Evolutionary conservation across 2,888 invertebrate genomes (phyloP).

Genomic region (Holacanthella duospinosa): DNA sequence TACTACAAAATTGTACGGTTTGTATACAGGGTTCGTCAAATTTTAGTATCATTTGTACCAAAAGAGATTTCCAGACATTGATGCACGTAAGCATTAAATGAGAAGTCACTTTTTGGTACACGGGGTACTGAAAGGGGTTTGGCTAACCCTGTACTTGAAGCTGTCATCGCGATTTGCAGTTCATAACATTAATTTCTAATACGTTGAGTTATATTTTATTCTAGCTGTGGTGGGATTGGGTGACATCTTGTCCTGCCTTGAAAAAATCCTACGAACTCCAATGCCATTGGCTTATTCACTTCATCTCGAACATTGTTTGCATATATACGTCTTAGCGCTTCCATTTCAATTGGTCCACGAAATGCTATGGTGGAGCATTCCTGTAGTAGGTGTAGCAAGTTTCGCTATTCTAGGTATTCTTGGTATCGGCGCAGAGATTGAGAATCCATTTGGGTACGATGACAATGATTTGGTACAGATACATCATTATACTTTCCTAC

Average conservation of each 20-base stretch:
- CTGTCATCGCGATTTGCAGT: too few species aligned
- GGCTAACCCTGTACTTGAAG: too few species aligned
- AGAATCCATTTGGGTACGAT: conserved; percentile 33
- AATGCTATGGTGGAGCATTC: conserved; percentile 26
- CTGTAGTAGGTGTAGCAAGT: conserved; percentile 21
- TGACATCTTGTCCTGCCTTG: conserved; percentile 28
- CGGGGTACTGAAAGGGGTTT: too few species aligned
- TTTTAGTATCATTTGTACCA: too few species aligned
- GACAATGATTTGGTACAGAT: conserved; percentile 24
- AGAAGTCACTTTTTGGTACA: too few species aligned
- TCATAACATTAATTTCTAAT: too few species aligned
- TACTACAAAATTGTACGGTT: not conserved
- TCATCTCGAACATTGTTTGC: conserved; percentile 27
- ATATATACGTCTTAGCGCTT: conserved; percentile 7
- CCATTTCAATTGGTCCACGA: not conserved
- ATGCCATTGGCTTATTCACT: conserved; percentile 33
- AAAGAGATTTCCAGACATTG: too few species aligned
- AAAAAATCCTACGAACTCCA: conserved; percentile 31
- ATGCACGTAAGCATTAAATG: too few species aligned
- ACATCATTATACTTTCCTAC: too few species aligned
- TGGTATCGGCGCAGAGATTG: conserved; percentile 32
- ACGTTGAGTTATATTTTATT: not conserved
- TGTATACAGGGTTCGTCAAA: too few species aligned
- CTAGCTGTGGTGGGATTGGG: conserved; percentile 10
- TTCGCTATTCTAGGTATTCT: conserved; percentile 31